Evolutionary conservation across 2,888 invertebrate genomes (phyloP).

Genomic region (Antheraea assamensis): DNA sequence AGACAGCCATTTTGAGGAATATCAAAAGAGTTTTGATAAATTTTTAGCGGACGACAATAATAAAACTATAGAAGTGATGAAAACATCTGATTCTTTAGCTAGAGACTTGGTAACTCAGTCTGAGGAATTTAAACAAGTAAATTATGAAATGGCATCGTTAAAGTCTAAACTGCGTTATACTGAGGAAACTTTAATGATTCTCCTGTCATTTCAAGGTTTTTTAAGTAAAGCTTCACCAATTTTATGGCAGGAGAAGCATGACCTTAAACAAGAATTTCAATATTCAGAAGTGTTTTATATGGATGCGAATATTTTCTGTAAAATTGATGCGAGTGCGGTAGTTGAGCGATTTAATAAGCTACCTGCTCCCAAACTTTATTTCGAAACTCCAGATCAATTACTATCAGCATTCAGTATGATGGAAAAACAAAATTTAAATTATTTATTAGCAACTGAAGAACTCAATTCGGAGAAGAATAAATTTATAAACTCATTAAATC

Average conservation of each 20-base stretch:
- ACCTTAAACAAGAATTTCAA: conserved; percentile 50
- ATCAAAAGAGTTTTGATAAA: conserved; percentile 72
- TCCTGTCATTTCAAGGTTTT: conserved; percentile 72
- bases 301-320: conserved; percentile 60
- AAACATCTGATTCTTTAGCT: conserved; percentile 66
- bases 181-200: conserved; percentile 67
- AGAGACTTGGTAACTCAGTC: conserved; percentile 64
- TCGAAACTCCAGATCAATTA: conserved; percentile 65
- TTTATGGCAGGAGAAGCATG: conserved; percentile 66
- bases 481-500: conserved; percentile 59
- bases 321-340: conserved; percentile 51
- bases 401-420: conserved; percentile 59
- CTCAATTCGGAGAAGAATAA: conserved; percentile 65
- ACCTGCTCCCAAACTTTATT: conserved; percentile 64
- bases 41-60: conserved; percentile 74
- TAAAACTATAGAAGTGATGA: conserved; percentile 74
- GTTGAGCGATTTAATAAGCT: conserved; percentile 50
- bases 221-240: conserved; percentile 68
- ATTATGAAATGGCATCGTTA: conserved; percentile 66
- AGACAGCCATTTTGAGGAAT: conserved; percentile 67
- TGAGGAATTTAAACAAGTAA: conserved; percentile 67
- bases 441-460: conserved; percentile 70
- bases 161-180: conserved; percentile 74
- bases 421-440: conserved; percentile 75
- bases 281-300: conserved; percentile 56